Conservation (phyloP, 1,140 invertebrate species). For the Eupristina koningsbergeri region DNA sequence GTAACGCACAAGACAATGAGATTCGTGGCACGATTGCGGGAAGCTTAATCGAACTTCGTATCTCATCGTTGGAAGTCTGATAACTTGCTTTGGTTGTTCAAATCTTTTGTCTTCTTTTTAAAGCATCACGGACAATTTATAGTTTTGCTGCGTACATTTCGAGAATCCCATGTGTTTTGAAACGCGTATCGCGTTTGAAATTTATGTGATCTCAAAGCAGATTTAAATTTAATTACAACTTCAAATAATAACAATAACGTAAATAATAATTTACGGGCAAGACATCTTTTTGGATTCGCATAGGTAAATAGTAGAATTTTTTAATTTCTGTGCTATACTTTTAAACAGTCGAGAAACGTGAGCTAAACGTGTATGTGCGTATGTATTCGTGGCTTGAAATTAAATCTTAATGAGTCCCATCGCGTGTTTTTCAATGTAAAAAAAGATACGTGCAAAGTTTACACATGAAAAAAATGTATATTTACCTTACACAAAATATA, state of each 20-base stretch:
- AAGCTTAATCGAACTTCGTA: background rate
- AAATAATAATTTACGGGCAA: background rate
- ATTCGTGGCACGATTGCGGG: constrained; percentile 23
- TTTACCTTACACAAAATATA: background rate
- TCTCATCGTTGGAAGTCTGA: background rate
- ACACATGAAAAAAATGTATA: background rate
- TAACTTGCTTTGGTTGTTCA: constrained; percentile 11
- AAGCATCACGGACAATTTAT: background rate
- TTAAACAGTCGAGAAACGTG: background rate
- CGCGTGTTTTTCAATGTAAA: background rate
- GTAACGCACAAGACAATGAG: background rate
- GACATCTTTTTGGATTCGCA: background rate
- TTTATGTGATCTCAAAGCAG: background rate
- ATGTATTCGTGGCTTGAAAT: background rate
- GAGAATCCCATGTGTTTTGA: background rate
- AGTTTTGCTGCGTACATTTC: background rate
- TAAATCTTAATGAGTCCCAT: background rate
- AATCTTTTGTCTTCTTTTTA: background rate
- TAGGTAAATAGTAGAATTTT: background rate
- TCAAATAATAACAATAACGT: too few species aligned
- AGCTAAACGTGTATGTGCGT: background rate
- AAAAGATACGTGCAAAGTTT: background rate
- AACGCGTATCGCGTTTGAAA: too few species aligned
- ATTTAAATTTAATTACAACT: background rate
- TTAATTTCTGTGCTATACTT: background rate